A percentile compares a stretch with the other conserved stretches of the same genome.
These are phyloP conservation scores for Zygaena filipendulae DNA, from an alignment of 2,888 invertebrate species.

Conservation along the genomic window DNA sequence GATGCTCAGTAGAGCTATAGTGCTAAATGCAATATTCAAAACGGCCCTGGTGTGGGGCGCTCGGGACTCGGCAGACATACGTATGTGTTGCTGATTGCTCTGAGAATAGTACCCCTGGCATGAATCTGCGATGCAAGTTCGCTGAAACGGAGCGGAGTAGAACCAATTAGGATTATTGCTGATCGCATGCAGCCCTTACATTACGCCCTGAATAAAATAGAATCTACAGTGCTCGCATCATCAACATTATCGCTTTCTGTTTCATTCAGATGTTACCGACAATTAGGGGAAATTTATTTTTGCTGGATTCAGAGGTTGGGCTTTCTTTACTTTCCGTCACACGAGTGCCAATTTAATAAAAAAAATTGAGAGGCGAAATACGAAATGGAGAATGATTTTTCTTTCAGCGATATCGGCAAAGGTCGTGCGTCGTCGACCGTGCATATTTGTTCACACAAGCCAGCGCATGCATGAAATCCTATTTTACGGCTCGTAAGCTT, in stretches of 20 bases:
- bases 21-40: constrained; percentile 58
- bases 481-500: constrained; percentile 63
- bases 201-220: too few species aligned
- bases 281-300: too few species aligned
- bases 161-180: too few species aligned
- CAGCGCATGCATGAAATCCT: constrained; percentile 65
- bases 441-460: constrained; percentile 63
- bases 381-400: constrained; percentile 30
- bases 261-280: too few species aligned
- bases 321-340: neutral
- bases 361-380: too few species aligned
- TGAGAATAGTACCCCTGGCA: constrained; percentile 38
- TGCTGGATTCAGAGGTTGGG: too few species aligned
- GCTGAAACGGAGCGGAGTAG: too few species aligned
- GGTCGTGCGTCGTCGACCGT: constrained; percentile 59
- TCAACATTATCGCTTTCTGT: too few species aligned
- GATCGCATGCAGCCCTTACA: too few species aligned
- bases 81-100: constrained; percentile 52
- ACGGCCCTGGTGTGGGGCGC: constrained; percentile 40
- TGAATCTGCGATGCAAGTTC: constrained; percentile 40
- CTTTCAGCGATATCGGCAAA: constrained; percentile 43
- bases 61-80: constrained; percentile 37
- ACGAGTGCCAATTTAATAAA: neutral
- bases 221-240: too few species aligned
- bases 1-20: constrained; percentile 20